These are phyloP conservation scores for Osmerus mordax DNA, from an alignment of 2,113 vertebrate species.

Conservation along the genomic window DNA sequence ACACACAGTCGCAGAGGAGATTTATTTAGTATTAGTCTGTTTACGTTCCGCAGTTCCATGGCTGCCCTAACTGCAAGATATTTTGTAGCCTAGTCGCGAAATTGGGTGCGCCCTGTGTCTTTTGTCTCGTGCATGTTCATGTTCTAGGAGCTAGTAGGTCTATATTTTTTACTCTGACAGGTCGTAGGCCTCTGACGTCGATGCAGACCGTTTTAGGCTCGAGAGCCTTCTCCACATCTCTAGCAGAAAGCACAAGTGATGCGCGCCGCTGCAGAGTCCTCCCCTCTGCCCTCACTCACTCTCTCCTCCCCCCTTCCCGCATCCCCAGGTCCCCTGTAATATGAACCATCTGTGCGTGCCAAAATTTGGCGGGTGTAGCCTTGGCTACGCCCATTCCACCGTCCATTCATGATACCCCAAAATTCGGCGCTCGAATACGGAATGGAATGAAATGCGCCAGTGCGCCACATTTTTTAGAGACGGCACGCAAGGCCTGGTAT, in stretches of 20 bases:
- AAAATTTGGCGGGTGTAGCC: constrained; percentile 46
- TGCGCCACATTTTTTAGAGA: background rate
- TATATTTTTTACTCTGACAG: too few relatives aligned
- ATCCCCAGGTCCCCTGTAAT: constrained; percentile 28
- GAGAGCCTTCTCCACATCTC: too few relatives aligned
- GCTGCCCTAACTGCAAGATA: too few relatives aligned
- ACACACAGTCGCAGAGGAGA: background rate
- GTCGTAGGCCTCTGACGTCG: too few relatives aligned
- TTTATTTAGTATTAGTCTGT: background rate
- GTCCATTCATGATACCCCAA: constrained; percentile 43
- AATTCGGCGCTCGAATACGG: constrained; percentile 57
- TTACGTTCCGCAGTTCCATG: background rate
- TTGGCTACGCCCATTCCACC: constrained; percentile 55
- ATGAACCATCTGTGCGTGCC: constrained; percentile 35
- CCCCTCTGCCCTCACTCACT: background rate
- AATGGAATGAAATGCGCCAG: constrained; percentile 3
- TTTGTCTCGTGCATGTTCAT: too few relatives aligned
- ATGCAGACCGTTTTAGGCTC: too few relatives aligned
- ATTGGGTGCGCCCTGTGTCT: too few relatives aligned
- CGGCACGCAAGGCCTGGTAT: background rate
- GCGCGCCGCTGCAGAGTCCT: background rate
- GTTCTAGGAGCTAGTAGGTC: too few relatives aligned
- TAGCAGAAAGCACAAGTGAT: too few relatives aligned
- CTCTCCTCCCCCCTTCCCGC: constrained; percentile 11
- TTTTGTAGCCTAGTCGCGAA: too few relatives aligned